Percentiles rank a stretch among this genome's conserved stretches.
phyloP scores from a whole-genome alignment of 2,797 vertebrate genomes.

The Dicrostonyx torquatus region DNA sequence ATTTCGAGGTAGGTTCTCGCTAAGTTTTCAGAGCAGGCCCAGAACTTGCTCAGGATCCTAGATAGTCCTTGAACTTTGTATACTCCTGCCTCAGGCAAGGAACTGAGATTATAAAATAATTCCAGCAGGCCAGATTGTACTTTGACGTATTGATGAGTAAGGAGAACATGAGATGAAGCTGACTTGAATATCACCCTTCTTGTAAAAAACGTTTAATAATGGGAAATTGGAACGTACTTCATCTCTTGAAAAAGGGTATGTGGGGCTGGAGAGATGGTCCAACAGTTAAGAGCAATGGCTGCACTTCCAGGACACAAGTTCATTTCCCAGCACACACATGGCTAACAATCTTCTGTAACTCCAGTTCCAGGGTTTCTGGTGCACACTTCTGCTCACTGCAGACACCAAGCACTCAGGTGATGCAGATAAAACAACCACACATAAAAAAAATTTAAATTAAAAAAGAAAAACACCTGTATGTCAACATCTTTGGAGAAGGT shows the following conservation, averaged over 20 bases:
- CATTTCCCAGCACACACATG: neutral
- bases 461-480: neutral
- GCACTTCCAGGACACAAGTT: neutral
- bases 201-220: neutral
- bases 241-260: neutral
- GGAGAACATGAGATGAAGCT: neutral
- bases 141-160: neutral
- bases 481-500: neutral
- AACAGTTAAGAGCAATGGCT: neutral
- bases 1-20: neutral
- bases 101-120: neutral
- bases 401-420: neutral
- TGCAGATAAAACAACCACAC: neutral
- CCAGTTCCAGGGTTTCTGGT: neutral
- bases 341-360: neutral
- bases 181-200: slow-evolving; percentile 11
- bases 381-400: neutral
- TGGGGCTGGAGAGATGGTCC: no score
- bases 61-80: neutral
- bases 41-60: neutral
- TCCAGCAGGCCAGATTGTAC: neutral
- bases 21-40: neutral
- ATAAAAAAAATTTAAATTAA: neutral
- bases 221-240: neutral
- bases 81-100: neutral